Base-by-base conservation (phyloP, 2,888 invertebrate species). In the Zele albiditarsus region DNA sequence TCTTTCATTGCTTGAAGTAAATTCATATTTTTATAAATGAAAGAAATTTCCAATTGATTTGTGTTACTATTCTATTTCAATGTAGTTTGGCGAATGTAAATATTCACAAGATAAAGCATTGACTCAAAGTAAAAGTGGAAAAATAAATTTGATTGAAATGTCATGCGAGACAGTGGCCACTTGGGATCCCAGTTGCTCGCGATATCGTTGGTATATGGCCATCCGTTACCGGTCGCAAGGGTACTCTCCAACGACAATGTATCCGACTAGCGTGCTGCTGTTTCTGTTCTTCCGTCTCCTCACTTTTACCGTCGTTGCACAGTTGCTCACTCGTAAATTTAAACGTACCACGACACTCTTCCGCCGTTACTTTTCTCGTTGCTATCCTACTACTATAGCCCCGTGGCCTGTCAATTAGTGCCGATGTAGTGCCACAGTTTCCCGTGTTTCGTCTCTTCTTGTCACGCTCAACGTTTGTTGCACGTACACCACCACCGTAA, bases 321-420 rank as follows among this genome's bases (percentile, higher is more conserved):
- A 65, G 65, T 46, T 73, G 79, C 75, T 82, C 74, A 79, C 81
- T 82, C 84, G 84, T 84, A 84, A 85, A 84, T 83, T 82, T 80
- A 78, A 68, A 75, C 53, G 46, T 66, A 25, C 33, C 63, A 53
- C 38, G 28, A 67, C 60, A 75, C 62, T 62, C 12, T 71, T 70
- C 33, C 42, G 57, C 73, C 60, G 49, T 75, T 65, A 70, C 74
- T 77, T 65, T 63, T 67, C 57, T 57, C 53, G 28, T 70, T 74
- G 67, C 77, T 66, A 73, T 42, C 53, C 58, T 57, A 16, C 68
- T 58, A 75, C 70, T 78, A 77, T 71, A 75, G 70, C 73, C 75
- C 75, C 75, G 77, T 80, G 76, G 66, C 73, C 81, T 84, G 85
- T 86, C 87, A 87, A 86, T 87, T 86, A 86, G 77, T 79, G 76